Percentiles rank a stretch among this genome's conserved stretches.
phyloP scores from a whole-genome alignment of 1,140 invertebrate genomes.

The Homalodisca vitripennis region DNA sequence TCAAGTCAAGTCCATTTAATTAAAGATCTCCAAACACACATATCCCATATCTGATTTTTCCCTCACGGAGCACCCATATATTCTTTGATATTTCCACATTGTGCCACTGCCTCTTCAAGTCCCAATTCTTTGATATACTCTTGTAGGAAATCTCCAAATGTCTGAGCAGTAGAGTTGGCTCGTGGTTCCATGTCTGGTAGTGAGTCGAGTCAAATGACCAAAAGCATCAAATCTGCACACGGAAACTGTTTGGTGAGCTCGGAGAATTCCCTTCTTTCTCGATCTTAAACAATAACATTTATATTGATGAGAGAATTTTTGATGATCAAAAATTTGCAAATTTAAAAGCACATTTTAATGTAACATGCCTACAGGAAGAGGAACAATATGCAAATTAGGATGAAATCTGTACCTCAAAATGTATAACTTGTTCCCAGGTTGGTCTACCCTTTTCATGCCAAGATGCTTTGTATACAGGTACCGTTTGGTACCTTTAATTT shows the following conservation, averaged over 20 bases:
- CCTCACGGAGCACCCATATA: background rate
- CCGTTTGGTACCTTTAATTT: no score
- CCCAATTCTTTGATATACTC: slow-evolving; percentile 8
- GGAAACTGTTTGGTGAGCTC: slow-evolving; percentile 60
- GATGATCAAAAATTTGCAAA: no score
- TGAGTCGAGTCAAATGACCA: slow-evolving; percentile 60
- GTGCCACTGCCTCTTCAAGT: background rate
- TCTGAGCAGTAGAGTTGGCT: background rate
- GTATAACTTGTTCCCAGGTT: no score
- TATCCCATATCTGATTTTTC: background rate
- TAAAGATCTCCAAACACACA: slow-evolving; percentile 37
- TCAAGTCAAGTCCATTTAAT: slow-evolving; percentile 54
- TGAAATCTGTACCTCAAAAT: no score
- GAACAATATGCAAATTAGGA: no score
- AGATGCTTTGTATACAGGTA: no score
- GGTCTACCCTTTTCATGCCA: no score
- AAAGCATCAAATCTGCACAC: slow-evolving; percentile 65
- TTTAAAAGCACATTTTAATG: no score
- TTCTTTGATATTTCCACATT: slow-evolving; percentile 18
- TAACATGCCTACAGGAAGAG: no score
- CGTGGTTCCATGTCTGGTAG: slow-evolving; percentile 6
- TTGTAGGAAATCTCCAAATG: background rate
- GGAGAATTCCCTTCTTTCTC: slow-evolving; percentile 75
- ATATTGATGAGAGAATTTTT: background rate
- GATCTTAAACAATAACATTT: slow-evolving; percentile 46